Base-by-base conservation (phyloP, 2,797 vertebrate genomes). In the Falco cherrug region DNA sequence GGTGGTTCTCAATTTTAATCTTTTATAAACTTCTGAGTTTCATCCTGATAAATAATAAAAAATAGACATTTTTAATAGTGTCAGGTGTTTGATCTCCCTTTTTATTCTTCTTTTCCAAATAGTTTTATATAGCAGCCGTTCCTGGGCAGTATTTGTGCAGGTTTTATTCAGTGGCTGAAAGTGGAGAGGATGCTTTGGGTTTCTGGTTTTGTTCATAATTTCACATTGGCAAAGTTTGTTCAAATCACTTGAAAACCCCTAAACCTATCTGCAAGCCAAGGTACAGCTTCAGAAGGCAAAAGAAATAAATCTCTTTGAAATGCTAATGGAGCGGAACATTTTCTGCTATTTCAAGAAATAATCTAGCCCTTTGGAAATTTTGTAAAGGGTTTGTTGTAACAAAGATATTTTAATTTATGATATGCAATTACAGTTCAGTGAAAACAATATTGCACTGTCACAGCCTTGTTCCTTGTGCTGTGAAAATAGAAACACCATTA, bases 221-320 rank as follows among this genome's bases (percentile, higher is more conserved):
- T 96, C 81, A 78, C 47, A 63, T 78, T 92, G 76, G 73, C 76
- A 87, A 96, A 92, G 90, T 96, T 96, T 74, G 68, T 89, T 94
- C 95, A 84, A 97, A 96, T 93, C 93, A 80, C 79, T 91, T 97
- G 93, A 97, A 97, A 98, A 96, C 83, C 93, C 92, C 54, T 71
- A 89, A 96, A 95, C 92, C 87, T 96, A 95, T 95, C 93, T 94
- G 74, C 88, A 84, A 88, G 93, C 95, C 90, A 94, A 97, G 95
- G 93, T 96, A 95, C 48, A 17, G 92, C 90, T 96, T 97, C 80
- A 90, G 92, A 95, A 96, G 43, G 84, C 82, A 91, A 97, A 97
- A 97, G 91, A 87, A 91, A 95, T 94, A 97, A 97, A 98, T 95
- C 92, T 96, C 93, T 97, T 97, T 97, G 97, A 97, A 97, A 95